Percentiles rank a stretch among this genome's conserved stretches.
Evolutionary conservation across 2,797 vertebrate genomes (phyloP).

Genomic region (Mus minutoides): DNA sequence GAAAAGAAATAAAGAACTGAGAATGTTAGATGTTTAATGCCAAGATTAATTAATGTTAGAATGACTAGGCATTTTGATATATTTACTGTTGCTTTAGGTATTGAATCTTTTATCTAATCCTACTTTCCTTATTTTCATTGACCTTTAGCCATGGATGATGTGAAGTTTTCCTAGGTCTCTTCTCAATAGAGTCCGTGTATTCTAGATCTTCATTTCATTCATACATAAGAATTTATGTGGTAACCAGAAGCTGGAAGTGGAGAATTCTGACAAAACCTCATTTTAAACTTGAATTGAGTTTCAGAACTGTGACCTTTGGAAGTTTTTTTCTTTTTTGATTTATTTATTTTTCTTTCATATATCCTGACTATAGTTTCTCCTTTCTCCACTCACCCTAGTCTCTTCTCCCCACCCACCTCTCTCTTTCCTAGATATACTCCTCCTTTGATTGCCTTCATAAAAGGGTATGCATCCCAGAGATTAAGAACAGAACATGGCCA

Average conservation of each 20-base stretch:
- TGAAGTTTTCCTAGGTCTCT: neutral
- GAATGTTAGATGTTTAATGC: neutral
- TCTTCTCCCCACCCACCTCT: neutral
- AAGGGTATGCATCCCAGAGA: neutral
- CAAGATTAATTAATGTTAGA: neutral
- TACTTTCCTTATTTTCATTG: neutral
- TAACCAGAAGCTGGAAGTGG: neutral
- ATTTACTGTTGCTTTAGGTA: neutral
- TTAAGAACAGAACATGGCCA: neutral
- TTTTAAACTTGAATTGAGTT: neutral
- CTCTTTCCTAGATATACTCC: neutral
- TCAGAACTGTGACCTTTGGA: neutral
- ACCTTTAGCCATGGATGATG: neutral
- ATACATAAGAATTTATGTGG: neutral
- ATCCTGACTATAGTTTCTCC: neutral
- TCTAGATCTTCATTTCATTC: neutral
- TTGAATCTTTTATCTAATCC: neutral
- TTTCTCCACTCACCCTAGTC: neutral
- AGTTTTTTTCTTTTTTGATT: neutral
- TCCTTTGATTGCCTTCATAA: neutral
- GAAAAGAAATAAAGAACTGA: neutral
- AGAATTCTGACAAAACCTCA: neutral
- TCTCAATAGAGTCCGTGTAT: neutral
- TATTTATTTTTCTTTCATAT: neutral
- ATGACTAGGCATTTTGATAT: neutral